phyloP scores from a whole-genome alignment of 2,888 invertebrate species.

The Folsomia manolachei region DNA sequence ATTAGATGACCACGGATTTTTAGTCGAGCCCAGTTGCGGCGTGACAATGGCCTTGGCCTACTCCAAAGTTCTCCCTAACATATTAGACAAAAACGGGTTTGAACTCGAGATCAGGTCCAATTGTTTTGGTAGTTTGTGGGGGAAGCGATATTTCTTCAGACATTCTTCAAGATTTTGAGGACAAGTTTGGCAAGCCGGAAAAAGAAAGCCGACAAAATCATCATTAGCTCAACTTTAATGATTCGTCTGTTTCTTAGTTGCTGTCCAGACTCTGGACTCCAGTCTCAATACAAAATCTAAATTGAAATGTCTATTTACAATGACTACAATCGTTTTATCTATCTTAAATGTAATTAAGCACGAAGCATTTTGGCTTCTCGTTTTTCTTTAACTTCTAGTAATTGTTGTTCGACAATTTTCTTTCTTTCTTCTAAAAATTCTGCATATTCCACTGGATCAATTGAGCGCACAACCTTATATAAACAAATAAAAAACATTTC shows the following conservation, averaged over 20 bases:
- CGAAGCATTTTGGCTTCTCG: constrained; percentile 88
- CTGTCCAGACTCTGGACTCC: too few species aligned
- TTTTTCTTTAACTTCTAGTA: constrained; percentile 72
- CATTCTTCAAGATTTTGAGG: constrained; percentile 57
- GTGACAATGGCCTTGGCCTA: constrained; percentile 57
- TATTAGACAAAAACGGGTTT: constrained; percentile 51
- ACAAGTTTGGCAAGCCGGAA: constrained; percentile 52
- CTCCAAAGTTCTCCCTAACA: constrained; percentile 52
- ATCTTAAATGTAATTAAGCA: too few species aligned
- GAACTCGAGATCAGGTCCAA: constrained; percentile 50
- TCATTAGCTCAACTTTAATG: too few species aligned
- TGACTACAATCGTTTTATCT: too few species aligned
- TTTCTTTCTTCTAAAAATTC: constrained; percentile 76
- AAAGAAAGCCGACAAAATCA: too few species aligned
- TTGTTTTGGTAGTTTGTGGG: constrained; percentile 58
- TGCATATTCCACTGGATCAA: constrained; percentile 76
- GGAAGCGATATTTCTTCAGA: constrained; percentile 62
- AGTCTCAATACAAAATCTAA: too few species aligned
- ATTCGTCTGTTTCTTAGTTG: too few species aligned
- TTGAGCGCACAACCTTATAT: constrained; percentile 64
- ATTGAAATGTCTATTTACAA: too few species aligned
- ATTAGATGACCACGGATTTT: constrained; percentile 56
- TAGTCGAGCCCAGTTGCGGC: constrained; percentile 59
- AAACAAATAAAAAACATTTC: constrained; percentile 1
- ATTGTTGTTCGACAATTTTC: constrained; percentile 68